Evolutionary conservation across 2,797 vertebrate species (phyloP).

Genomic region (Triplophysa bombifrons): DNA sequence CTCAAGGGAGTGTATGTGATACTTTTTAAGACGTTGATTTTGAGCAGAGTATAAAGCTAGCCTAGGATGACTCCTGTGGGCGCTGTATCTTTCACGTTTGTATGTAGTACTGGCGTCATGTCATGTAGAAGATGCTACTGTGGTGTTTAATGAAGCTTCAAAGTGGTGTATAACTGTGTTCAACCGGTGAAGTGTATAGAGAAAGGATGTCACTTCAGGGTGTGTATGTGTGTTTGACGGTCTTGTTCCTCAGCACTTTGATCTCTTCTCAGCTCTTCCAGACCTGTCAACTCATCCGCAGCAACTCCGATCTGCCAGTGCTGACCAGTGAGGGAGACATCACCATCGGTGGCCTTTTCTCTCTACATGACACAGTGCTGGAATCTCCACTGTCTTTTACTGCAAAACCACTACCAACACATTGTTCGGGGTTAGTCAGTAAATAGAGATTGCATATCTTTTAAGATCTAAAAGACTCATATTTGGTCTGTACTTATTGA

Average conservation of each 20-base stretch:
- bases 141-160: constrained; percentile 21
- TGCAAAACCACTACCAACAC: constrained; percentile 62
- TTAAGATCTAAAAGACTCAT: background rate
- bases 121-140: background rate
- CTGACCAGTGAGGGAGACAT: constrained; percentile 75
- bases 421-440: constrained; percentile 72
- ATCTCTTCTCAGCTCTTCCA: constrained; percentile 56
- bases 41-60: constrained; percentile 36
- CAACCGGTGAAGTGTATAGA: constrained; percentile 13
- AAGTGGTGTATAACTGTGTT: constrained; percentile 4
- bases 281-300: constrained; percentile 65
- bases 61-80: background rate
- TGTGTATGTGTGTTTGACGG: constrained; percentile 20
- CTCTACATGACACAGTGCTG: constrained; percentile 76
- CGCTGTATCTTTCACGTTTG: background rate
- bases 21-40: constrained; percentile 15
- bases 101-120: background rate
- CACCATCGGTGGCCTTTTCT: constrained; percentile 78
- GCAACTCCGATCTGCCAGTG: constrained; percentile 63
- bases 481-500: background rate
- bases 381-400: constrained; percentile 68
- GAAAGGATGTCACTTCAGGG: constrained; percentile 38
- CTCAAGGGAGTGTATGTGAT: constrained; percentile 35
- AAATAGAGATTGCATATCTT: background rate
- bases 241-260: constrained; percentile 42